Conservation (phyloP, 1,140 invertebrate species). For the Drosophila equinoxialis region DNA sequence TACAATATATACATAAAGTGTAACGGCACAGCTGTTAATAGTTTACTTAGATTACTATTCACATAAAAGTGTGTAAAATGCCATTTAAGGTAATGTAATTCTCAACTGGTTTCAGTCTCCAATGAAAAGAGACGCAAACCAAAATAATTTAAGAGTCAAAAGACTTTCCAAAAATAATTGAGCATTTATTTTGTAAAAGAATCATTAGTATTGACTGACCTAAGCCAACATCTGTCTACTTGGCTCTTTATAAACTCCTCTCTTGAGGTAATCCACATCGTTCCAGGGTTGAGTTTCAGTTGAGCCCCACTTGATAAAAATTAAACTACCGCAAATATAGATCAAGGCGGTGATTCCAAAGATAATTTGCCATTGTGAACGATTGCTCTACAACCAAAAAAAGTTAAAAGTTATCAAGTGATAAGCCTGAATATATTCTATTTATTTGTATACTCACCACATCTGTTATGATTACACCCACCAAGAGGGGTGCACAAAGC, state of each 20-base stretch:
- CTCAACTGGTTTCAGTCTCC: constrained; percentile 1
- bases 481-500: constrained; percentile 87
- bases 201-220: neutral
- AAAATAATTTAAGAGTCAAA: no score
- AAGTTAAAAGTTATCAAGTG: neutral
- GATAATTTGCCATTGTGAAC: constrained; percentile 88
- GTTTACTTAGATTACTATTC: no score
- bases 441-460: constrained; percentile 82
- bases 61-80: no score
- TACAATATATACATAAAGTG: neutral
- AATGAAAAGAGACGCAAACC: no score
- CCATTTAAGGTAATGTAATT: neutral
- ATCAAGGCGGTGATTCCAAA: constrained; percentile 64
- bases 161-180: neutral
- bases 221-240: neutral
- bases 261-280: constrained; percentile 87
- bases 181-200: neutral
- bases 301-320: constrained; percentile 85
- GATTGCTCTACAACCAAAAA: constrained; percentile 86
- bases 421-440: neutral
- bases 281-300: constrained; percentile 93
- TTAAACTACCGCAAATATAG: constrained; percentile 61
- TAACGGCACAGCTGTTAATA: no score
- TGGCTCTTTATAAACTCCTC: neutral
- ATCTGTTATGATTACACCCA: constrained; percentile 87